Conservation (phyloP, 2,113 vertebrate genomes). For the Gorsachius goisagi region DNA sequence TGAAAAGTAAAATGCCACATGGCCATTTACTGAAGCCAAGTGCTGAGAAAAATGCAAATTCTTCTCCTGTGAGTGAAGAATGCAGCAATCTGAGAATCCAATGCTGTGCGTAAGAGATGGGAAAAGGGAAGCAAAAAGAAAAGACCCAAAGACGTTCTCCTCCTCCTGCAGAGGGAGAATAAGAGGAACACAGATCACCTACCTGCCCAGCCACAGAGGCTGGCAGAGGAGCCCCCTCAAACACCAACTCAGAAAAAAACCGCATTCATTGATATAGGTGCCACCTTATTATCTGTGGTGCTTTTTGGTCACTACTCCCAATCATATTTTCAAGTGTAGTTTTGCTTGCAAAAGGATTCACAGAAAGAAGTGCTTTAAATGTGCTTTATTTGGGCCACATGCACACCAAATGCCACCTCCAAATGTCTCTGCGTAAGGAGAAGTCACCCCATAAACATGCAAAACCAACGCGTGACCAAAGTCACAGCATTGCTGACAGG, state of each 20-base stretch:
- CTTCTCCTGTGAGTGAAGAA: not conserved
- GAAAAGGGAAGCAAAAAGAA: not conserved
- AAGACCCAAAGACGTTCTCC: not conserved
- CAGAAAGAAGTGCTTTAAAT: not conserved
- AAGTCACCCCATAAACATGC: not conserved
- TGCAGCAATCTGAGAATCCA: not conserved
- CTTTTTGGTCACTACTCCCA: not conserved
- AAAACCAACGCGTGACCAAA: fast-evolving
- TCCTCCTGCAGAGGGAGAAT: not conserved
- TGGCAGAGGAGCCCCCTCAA: not conserved
- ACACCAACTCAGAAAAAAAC: not conserved
- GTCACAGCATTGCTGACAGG: not conserved
- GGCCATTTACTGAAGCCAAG: not conserved
- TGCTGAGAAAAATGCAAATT: not conserved
- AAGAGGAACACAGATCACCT: not conserved
- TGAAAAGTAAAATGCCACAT: slow-evolving; percentile 15
- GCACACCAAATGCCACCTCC: fast-evolving
- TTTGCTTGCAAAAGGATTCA: not conserved
- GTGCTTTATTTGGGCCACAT: not conserved
- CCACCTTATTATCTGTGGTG: not conserved
- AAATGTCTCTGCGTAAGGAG: not conserved
- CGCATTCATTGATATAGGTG: not conserved
- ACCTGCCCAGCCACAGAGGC: not conserved
- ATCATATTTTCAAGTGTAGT: not conserved
- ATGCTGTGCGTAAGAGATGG: not conserved